Evolutionary conservation across 2,797 vertebrate species (phyloP), one percentile per base, ranked within the genome.

Genomic region (Malacoctenus gilli): DNA sequence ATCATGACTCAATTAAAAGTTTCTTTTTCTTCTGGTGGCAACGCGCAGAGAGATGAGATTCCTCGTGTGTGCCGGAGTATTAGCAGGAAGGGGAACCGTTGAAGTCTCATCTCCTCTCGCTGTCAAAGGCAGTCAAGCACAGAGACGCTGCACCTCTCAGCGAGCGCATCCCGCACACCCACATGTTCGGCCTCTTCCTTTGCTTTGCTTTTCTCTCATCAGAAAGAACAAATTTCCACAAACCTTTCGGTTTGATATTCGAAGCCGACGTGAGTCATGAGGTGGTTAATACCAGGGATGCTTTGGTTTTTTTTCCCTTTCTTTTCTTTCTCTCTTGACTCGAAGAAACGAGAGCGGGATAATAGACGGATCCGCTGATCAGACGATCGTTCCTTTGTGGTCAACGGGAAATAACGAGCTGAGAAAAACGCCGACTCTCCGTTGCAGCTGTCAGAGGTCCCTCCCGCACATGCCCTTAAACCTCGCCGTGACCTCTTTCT

Each of bases 1-100:
- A 68, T 75, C 68, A 54, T 57, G 52, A 42, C 46, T 83, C 69
- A 68, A 62, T 83, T 72, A 65, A 70, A 80, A 58, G 42, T 59
- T 51, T 70, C 7, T 51, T 60, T n/a, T 68, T 69, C 54, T 47
- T 72, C 34, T 58, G 9, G 63, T 55, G 68, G 56, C 55, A 61
- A 23, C 53, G 4, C n/a, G 47, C 41, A 42, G 14, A 34, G 31
- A 36, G 12, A 37, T 18, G 44, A 50, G 23, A 18, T 30, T 34
- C 1, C n/a, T n/a, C n/a, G n/a, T 32, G 16, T 39, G 32, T 52
- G 40, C 55, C 22, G 37, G 16, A 38, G 30, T 59, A 59, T 68
- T 37, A 59, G 61, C 51, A 42, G 52, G 44, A 15, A 46, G 34
- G 34, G 32, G 5, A 52, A 38, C 35, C 9, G 44, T 57, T 51